A percentile compares a stretch with the other conserved stretches of the same genome.
phyloP scores from a whole-genome alignment of 2,113 vertebrate genomes.

The Grallaria varia region DNA sequence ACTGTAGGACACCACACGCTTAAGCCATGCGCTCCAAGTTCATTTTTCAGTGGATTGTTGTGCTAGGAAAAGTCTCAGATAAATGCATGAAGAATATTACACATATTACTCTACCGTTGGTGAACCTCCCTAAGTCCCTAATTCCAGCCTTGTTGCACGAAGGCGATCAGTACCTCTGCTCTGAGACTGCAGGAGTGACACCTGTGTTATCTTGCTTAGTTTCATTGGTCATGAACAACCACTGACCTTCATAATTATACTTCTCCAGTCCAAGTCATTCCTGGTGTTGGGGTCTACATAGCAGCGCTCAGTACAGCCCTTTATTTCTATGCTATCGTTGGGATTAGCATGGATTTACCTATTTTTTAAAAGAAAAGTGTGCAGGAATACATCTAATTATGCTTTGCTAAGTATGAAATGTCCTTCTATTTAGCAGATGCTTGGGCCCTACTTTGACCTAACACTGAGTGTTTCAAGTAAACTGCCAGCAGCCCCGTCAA shows the following conservation, averaged over 20 bases:
- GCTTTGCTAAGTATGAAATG: conserved; percentile 74
- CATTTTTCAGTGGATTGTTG: neutral
- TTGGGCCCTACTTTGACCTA: conserved; percentile 80
- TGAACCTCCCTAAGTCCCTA: neutral
- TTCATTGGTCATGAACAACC: neutral
- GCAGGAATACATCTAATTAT: conserved; percentile 73
- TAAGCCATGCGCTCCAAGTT: neutral
- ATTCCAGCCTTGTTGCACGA: neutral
- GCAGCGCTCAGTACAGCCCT: neutral
- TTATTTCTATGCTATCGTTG: neutral
- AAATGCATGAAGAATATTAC: neutral
- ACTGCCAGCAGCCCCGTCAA: conserved; percentile 83
- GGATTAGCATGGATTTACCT: conserved; percentile 15
- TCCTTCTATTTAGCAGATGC: conserved; percentile 80
- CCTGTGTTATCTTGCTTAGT: neutral
- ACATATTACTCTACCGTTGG: neutral
- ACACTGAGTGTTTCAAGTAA: conserved; percentile 79
- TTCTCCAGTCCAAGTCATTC: neutral
- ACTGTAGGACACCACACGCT: accelerated
- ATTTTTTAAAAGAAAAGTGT: conserved; percentile 19
- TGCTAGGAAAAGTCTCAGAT: neutral
- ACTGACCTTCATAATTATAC: neutral
- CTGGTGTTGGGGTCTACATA: neutral
- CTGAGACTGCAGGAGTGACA: neutral
- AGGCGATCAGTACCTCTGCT: neutral